These are phyloP conservation scores for Heliconius ethilla DNA, from an alignment of 2,888 invertebrate species.

Conservation along the genomic window DNA sequence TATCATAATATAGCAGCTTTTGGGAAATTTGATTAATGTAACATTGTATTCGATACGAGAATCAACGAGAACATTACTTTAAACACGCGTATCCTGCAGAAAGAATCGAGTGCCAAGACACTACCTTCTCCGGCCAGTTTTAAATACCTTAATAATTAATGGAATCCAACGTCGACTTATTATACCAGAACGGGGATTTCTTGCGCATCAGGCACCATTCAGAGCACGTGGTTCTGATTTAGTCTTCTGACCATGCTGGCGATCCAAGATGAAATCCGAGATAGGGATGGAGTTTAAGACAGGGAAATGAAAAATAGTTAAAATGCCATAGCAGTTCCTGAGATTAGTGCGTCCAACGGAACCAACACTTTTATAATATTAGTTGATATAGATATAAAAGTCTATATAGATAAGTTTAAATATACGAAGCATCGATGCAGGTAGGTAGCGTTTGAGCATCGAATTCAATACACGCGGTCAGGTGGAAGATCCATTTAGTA, in stretches of 20 bases:
- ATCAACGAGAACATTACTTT: neutral
- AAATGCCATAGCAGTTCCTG: too few species aligned
- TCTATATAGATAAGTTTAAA: conserved; percentile 12
- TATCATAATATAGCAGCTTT: neutral
- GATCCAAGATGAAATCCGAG: too few species aligned
- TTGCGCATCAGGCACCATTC: too few species aligned
- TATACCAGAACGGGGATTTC: too few species aligned
- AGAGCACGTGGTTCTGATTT: too few species aligned
- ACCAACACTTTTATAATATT: too few species aligned
- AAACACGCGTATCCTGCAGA: too few species aligned
- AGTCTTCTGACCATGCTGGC: too few species aligned
- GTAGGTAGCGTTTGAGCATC: conserved; percentile 31
- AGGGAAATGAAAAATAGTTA: too few species aligned
- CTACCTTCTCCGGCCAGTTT: neutral
- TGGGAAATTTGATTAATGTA: neutral
- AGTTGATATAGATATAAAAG: neutral
- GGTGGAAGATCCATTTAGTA: conserved; percentile 34
- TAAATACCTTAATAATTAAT: neutral
- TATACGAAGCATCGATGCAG: conserved; percentile 30
- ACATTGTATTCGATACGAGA: neutral
- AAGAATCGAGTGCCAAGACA: too few species aligned
- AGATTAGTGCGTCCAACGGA: too few species aligned
- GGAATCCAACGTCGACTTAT: neutral
- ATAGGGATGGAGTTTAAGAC: too few species aligned
- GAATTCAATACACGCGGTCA: conserved; percentile 33